phyloP scores from a whole-genome alignment of 2,888 invertebrate species.

The Troglohyphantes excavatus region DNA sequence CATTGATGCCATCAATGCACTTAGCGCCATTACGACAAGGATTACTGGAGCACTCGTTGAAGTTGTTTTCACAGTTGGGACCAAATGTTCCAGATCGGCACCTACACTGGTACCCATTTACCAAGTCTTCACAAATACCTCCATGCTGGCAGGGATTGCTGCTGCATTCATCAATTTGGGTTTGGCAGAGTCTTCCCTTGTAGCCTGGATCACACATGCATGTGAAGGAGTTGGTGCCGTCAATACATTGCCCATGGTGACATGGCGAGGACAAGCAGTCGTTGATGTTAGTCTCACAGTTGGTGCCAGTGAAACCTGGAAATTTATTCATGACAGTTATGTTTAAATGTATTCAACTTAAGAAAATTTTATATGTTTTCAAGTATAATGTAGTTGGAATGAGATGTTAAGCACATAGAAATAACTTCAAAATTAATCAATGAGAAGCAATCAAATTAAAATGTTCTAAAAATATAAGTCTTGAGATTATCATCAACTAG shows the following conservation, averaged over 20 bases:
- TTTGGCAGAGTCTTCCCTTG: conserved; percentile 92
- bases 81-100: conserved; percentile 96
- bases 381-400: too few relatives aligned
- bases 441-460: too few relatives aligned
- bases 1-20: conserved; percentile 95
- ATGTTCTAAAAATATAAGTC: too few relatives aligned
- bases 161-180: conserved; percentile 86
- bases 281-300: conserved; percentile 95
- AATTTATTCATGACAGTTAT: neutral
- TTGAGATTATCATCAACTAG: too few relatives aligned
- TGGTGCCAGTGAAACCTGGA: conserved; percentile 87
- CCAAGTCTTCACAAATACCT: conserved; percentile 93
- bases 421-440: too few relatives aligned
- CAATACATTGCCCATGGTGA: conserved; percentile 92
- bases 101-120: conserved; percentile 93
- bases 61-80: conserved; percentile 94
- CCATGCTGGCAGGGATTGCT: conserved; percentile 95
- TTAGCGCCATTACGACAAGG: conserved; percentile 96
- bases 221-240: conserved; percentile 94
- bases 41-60: conserved; percentile 96
- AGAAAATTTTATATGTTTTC: too few relatives aligned
- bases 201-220: conserved; percentile 97
- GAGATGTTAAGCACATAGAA: too few relatives aligned
- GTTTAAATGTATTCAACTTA: too few relatives aligned
- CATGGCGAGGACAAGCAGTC: conserved; percentile 93